Evolutionary conservation across 2,797 vertebrate species (phyloP).

Genomic region (Petrocephalus sullivani): DNA sequence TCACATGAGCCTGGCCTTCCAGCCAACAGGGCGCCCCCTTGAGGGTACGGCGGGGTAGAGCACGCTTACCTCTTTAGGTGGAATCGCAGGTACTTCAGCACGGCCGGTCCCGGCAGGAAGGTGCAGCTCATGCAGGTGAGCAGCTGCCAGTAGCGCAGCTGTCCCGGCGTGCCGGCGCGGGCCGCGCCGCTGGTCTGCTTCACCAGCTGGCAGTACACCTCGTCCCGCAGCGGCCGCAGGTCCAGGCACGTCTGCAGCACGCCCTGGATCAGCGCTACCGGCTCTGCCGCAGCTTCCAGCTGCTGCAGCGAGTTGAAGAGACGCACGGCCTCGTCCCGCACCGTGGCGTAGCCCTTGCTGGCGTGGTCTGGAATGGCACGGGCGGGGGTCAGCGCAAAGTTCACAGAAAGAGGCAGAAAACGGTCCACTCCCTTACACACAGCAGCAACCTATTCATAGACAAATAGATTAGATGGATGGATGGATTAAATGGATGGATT

Average conservation of each 20-base stretch:
- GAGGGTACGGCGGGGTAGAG: background rate
- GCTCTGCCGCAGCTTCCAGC: constrained; percentile 74
- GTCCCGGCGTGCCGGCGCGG: constrained; percentile 63
- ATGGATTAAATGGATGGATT: no score
- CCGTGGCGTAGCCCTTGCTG: constrained; percentile 74
- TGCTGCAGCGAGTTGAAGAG: constrained; percentile 93
- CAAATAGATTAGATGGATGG: no score
- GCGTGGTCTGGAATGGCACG: constrained; percentile 47
- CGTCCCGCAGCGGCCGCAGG: constrained; percentile 84
- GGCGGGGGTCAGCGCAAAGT: background rate
- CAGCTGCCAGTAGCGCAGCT: constrained; percentile 94
- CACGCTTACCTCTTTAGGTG: constrained; percentile 81
- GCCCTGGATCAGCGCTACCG: constrained; percentile 87
- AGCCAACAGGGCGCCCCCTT: background rate
- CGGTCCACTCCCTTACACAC: background rate
- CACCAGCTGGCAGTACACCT: constrained; percentile 94
- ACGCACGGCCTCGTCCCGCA: constrained; percentile 88
- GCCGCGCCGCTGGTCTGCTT: constrained; percentile 87
- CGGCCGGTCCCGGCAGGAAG: constrained; percentile 75
- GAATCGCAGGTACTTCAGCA: constrained; percentile 81
- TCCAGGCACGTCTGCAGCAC: constrained; percentile 93
- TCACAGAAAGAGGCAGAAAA: background rate
- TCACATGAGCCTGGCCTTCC: background rate
- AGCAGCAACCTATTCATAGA: background rate
- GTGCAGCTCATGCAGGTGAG: constrained; percentile 97